A percentile compares a stretch with the other conserved stretches of the same genome.
Conservation (phyloP, 2,113 vertebrate species). For the Otolemur garnettii region DNA sequence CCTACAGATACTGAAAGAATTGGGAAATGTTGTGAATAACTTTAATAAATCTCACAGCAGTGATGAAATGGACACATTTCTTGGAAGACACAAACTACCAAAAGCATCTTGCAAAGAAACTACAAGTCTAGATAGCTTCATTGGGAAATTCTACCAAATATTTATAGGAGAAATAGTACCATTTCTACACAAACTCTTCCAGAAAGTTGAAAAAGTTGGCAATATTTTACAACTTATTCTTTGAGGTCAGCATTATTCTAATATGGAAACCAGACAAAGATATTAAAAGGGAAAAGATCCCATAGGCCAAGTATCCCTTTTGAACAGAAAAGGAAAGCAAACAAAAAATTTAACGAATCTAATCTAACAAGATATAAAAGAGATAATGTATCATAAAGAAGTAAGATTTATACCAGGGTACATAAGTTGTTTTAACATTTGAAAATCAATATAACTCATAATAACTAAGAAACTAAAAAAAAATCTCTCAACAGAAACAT, state of each 20-base stretch:
- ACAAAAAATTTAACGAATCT: neutral
- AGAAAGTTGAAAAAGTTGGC: constrained; percentile 2
- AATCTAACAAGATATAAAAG: constrained; percentile 30
- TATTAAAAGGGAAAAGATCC: neutral
- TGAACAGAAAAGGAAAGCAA: neutral
- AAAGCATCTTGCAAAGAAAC: neutral
- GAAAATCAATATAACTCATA: constrained; percentile 26
- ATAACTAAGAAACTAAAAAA: constrained; percentile 9
- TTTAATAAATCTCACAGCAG: neutral
- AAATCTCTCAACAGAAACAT: neutral
- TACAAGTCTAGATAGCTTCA: neutral
- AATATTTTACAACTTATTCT: constrained; percentile 8
- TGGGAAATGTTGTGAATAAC: neutral
- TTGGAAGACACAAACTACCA: neutral
- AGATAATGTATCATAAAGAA: neutral
- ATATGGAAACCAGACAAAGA: constrained; percentile 20
- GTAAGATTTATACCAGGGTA: constrained; percentile 14
- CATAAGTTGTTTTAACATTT: neutral
- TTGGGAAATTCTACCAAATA: neutral
- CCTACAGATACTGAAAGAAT: neutral
- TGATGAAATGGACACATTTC: constrained; percentile 2
- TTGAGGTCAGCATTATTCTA: constrained; percentile 32
- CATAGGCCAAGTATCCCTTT: neutral
- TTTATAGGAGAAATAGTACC: constrained; percentile 8
- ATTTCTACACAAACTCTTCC: neutral